Evolutionary conservation across 2,797 vertebrate species (phyloP), one percentile per base, ranked within the genome.

Genomic region (Neosalanx taihuensis): DNA sequence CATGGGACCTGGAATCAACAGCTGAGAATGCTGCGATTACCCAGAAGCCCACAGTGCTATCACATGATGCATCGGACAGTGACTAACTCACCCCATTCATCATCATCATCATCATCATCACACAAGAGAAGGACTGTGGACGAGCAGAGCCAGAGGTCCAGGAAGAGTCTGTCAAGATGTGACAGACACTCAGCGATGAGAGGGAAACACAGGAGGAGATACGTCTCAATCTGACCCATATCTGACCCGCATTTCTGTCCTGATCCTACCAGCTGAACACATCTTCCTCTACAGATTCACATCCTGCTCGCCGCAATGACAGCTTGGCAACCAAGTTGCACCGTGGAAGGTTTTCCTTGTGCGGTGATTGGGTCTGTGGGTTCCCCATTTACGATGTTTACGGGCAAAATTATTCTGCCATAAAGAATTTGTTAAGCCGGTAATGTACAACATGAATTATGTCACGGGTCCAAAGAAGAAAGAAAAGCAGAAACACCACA

Each of bases 11-110:
- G 79, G 56, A 60, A 74, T 64, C 74, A 84, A 84, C 87, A 89
- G 88, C 84, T 89, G 87, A 86, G 87, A 88, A 90, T 86, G 82
- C 80, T 83, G 72, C 60, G 80, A 86, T 57, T 85, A 62, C 26
- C 56, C 59, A 10, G 69, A 72, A 61, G 64, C 49, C 74, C 69
- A 1, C 46, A 35, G 23, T 83, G 23, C 79, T 79, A 80, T 83
- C 85, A 81, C 81, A 76, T 83, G 70, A 71, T 71, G 73, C 74
- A 81, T 56, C 67, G 75, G 83, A 79, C 79, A 79, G 46, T 66
- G 64, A 83, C 88, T 77, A 64, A 70, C 72, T 82, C 77, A 75
- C 73, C 72, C 78, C 69, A 51, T 90, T 81, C 64, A 80, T 87
- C 84, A 85, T 84, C 71, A 83, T 77, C 72, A 65, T 65, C 77